These are phyloP conservation scores for Machaerirhynchus nigripectus DNA, from an alignment of 2,113 vertebrate genomes.

Conservation along the genomic window DNA sequence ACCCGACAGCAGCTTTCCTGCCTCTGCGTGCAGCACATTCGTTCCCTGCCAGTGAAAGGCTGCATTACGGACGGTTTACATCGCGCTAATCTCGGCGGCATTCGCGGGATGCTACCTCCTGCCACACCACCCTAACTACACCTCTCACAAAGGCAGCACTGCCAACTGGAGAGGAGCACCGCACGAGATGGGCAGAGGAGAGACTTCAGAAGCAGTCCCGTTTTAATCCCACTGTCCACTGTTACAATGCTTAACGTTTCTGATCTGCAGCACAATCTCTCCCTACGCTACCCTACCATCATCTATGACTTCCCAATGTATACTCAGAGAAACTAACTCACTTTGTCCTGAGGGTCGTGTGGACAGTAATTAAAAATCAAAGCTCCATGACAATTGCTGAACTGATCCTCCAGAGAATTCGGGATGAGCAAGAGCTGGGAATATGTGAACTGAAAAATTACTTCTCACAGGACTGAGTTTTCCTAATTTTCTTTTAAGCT, in stretches of 20 bases:
- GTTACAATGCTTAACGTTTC: neutral
- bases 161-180: neutral
- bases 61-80: neutral
- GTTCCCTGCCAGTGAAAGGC: neutral
- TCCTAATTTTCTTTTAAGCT: neutral
- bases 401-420: neutral
- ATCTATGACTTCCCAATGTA: neutral
- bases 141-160: neutral
- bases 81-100: neutral
- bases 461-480: neutral
- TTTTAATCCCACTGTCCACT: neutral
- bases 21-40: rapidly evolving
- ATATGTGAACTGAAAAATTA: neutral
- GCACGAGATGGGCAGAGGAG: neutral
- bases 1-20: neutral
- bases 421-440: neutral
- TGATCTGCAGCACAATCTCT: neutral
- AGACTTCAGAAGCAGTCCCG: neutral
- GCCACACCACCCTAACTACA: neutral
- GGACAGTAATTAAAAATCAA: neutral
- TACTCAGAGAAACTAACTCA: neutral
- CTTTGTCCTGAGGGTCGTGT: neutral
- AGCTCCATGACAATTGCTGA: neutral
- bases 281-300: neutral
- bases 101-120: neutral